Conservation (phyloP, 2,113 vertebrate genomes). For the Maccullochella peelii region DNA sequence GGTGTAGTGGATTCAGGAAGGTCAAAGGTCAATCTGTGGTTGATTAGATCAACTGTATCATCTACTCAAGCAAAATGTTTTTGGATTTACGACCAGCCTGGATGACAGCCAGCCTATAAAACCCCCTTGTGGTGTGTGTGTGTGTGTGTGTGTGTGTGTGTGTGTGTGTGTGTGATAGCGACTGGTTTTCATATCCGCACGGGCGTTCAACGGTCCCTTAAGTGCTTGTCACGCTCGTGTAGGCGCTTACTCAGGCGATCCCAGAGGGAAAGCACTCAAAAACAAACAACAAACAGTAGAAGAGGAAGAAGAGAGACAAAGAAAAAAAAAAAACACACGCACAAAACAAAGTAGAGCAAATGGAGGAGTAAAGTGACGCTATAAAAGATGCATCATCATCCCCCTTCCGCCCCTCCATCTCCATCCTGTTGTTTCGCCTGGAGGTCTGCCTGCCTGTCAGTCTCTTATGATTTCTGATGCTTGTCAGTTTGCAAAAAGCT, state of each 20-base stretch:
- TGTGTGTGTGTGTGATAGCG: constrained; percentile 9
- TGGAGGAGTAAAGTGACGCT: constrained; percentile 47
- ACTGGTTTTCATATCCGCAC: constrained; percentile 44
- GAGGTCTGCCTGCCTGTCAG: constrained; percentile 42
- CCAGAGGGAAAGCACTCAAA: constrained; percentile 39
- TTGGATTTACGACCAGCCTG: constrained; percentile 2
- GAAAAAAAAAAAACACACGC: constrained; percentile 7
- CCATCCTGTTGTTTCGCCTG: constrained; percentile 34
- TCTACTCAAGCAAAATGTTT: constrained; percentile 33
- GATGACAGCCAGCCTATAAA: constrained; percentile 6
- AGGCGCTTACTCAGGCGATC: constrained; percentile 56
- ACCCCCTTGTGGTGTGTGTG: not conserved
- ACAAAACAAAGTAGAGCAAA: constrained; percentile 55
- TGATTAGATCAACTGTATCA: constrained; percentile 35
- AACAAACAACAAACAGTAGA: constrained; percentile 48
- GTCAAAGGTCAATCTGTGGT: constrained; percentile 42
- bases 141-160: constrained; percentile 17
- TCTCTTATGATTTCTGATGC: constrained; percentile 39
- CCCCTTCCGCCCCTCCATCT: not conserved
- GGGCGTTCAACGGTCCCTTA: constrained; percentile 48
- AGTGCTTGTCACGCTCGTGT: constrained; percentile 58
- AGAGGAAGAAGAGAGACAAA: not conserved
- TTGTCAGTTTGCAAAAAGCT: constrained; percentile 59
- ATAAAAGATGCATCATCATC: constrained; percentile 56
- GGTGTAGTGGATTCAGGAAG: not conserved